Percentiles rank a stretch among this genome's conserved stretches.
Conservation (phyloP, 2,888 invertebrate genomes). For the Tachystola acroxantha region DNA sequence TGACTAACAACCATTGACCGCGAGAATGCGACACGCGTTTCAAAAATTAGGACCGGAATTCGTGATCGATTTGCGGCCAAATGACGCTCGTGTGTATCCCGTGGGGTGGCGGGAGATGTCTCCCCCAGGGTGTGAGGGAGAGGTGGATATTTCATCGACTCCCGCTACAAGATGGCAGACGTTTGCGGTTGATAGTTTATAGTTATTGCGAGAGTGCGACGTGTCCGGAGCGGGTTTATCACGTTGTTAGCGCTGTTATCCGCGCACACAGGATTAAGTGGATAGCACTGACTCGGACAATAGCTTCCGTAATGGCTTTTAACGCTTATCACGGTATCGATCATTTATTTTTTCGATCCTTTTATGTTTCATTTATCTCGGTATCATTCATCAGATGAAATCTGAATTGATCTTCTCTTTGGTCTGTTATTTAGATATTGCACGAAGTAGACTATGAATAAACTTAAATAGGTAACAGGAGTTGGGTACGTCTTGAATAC, state of each 20-base stretch:
- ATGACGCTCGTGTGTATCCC: constrained; percentile 40
- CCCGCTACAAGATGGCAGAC: constrained; percentile 73
- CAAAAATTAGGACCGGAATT: background rate
- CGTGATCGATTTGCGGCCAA: background rate
- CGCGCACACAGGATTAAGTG: constrained; percentile 68
- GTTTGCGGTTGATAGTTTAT: constrained; percentile 77
- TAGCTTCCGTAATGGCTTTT: constrained; percentile 55
- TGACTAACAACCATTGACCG: background rate
- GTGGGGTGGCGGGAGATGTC: constrained; percentile 36
- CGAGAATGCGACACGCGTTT: background rate
- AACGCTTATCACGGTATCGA: constrained; percentile 39
- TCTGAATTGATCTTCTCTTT: no score
- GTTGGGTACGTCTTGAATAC: no score
- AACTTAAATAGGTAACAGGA: no score
- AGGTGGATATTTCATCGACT: constrained; percentile 67
- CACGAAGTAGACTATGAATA: no score
- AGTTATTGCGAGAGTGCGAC: constrained; percentile 74
- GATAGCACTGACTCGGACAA: constrained; percentile 52
- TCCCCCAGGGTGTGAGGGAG: constrained; percentile 48
- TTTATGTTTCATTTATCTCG: no score
- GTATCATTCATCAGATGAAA: no score
- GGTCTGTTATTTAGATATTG: no score
- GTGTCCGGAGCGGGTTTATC: constrained; percentile 70
- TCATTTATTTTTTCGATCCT: background rate
- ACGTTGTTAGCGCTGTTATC: constrained; percentile 75